Conservation (phyloP, 2,797 vertebrate genomes). For the Sternotherus odoratus region DNA sequence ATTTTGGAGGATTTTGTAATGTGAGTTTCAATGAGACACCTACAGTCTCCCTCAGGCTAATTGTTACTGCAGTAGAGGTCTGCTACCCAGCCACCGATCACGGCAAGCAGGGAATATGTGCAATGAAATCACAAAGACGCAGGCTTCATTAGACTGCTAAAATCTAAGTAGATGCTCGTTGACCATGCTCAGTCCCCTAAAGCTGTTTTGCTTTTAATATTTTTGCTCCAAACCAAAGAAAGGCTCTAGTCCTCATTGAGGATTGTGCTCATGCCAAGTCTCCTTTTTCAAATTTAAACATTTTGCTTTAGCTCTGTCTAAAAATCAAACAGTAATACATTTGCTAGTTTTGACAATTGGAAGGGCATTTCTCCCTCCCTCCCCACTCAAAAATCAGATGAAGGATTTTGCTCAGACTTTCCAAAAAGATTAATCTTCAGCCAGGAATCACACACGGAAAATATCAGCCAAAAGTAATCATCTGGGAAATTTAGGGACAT, state of each 20-base stretch:
- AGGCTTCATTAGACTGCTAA: constrained; percentile 68
- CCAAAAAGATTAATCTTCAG: neutral
- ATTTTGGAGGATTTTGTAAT: constrained; percentile 75
- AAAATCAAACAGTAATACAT: constrained; percentile 54
- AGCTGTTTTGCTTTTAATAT: constrained; percentile 17
- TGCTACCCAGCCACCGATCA: constrained; percentile 77
- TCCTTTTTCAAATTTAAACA: constrained; percentile 45
- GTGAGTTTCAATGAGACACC: constrained; percentile 76
- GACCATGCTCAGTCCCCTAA: constrained; percentile 34
- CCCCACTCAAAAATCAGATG: neutral
- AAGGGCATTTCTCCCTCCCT: neutral
- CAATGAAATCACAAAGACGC: constrained; percentile 69
- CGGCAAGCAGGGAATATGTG: constrained; percentile 72
- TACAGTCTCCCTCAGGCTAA: constrained; percentile 76
- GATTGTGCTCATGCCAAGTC: constrained; percentile 45
- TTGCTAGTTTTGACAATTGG: neutral
- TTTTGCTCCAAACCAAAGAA: constrained; percentile 38
- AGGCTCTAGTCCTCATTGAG: constrained; percentile 19
- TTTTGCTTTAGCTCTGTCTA: constrained; percentile 62
- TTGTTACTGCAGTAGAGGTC: constrained; percentile 77
- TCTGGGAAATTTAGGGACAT: constrained; percentile 56
- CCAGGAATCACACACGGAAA: constrained; percentile 11
- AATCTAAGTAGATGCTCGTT: constrained; percentile 61
- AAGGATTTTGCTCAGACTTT: neutral
- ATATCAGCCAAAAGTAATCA: constrained; percentile 9